A percentile compares a stretch with the other conserved stretches of the same genome.
Evolutionary conservation across 1,140 invertebrate species (phyloP).

Genomic region (Aporrectodea caliginosa): DNA sequence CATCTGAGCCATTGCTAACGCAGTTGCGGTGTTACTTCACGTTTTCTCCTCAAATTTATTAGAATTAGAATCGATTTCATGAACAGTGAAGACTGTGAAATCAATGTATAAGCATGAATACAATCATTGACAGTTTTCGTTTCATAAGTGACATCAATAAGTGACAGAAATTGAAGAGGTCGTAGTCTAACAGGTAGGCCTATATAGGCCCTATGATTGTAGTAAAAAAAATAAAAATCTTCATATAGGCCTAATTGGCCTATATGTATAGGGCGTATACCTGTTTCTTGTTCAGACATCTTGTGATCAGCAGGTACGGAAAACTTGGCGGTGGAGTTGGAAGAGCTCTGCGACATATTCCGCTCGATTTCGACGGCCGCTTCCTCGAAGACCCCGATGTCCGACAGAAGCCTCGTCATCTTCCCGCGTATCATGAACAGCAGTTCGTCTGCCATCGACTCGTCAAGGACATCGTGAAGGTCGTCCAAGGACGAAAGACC

Average conservation of each 20-base stretch:
- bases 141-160: background rate
- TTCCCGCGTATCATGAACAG: constrained; percentile 21
- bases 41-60: too few relatives aligned
- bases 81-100: too few relatives aligned
- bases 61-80: too few relatives aligned
- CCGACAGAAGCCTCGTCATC: constrained; percentile 16
- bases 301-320: background rate
- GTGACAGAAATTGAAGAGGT: too few relatives aligned
- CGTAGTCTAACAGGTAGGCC: too few relatives aligned
- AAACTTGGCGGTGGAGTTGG: background rate
- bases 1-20: too few relatives aligned
- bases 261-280: background rate
- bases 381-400: constrained; percentile 22
- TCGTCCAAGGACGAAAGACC: constrained; percentile 17
- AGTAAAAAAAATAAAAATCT: background rate
- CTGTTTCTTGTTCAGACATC: background rate
- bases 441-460: constrained; percentile 24
- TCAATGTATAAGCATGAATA: background rate
- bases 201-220: background rate
- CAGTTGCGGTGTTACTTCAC: too few relatives aligned
- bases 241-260: background rate
- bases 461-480: constrained; percentile 20
- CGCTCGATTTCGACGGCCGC: constrained; percentile 19
- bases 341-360: background rate
- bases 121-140: background rate